Evolutionary conservation across 2,888 invertebrate genomes (phyloP).

Genomic region (Eremobia ochroleuca): DNA sequence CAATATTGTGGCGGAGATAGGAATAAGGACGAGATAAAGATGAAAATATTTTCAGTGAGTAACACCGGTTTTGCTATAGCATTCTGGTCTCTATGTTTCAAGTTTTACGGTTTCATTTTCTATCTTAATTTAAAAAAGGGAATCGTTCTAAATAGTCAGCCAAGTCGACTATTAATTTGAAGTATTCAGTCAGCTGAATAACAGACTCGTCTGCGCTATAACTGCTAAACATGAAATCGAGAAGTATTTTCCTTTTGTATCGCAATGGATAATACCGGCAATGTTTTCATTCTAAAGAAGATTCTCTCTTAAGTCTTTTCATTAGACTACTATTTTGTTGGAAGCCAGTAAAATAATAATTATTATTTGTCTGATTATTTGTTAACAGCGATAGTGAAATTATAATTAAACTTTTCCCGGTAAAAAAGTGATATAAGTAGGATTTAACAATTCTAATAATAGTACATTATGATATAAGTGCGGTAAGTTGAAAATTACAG

Average conservation of each 20-base stretch:
- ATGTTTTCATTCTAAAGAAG: constrained; percentile 2
- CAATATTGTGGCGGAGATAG: constrained; percentile 65
- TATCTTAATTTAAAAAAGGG: not conserved
- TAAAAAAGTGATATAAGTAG: not conserved
- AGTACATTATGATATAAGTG: too few species aligned
- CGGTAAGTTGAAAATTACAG: too few species aligned
- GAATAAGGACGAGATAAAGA: constrained; percentile 63
- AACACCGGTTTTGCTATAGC: constrained; percentile 6
- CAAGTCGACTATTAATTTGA: constrained; percentile 59
- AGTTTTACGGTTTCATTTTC: constrained; percentile 30
- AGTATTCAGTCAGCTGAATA: constrained; percentile 61
- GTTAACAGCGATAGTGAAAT: not conserved
- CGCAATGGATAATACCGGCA: constrained; percentile 19
- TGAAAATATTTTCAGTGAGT: constrained; percentile 64
- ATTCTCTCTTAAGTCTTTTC: constrained; percentile 5
- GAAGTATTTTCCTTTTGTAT: constrained; percentile 44
- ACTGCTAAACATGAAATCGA: constrained; percentile 36
- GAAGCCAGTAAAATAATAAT: constrained; percentile 1
- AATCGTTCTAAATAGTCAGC: constrained; percentile 56
- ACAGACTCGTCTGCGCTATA: constrained; percentile 41
- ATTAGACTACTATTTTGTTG: constrained; percentile 5
- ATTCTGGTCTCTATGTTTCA: constrained; percentile 47
- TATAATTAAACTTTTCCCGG: not conserved
- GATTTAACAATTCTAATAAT: too few species aligned
- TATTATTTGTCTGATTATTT: not conserved